These are phyloP conservation scores for Martes martes DNA, from an alignment of 2,113 vertebrate genomes.

Conservation along the genomic window DNA sequence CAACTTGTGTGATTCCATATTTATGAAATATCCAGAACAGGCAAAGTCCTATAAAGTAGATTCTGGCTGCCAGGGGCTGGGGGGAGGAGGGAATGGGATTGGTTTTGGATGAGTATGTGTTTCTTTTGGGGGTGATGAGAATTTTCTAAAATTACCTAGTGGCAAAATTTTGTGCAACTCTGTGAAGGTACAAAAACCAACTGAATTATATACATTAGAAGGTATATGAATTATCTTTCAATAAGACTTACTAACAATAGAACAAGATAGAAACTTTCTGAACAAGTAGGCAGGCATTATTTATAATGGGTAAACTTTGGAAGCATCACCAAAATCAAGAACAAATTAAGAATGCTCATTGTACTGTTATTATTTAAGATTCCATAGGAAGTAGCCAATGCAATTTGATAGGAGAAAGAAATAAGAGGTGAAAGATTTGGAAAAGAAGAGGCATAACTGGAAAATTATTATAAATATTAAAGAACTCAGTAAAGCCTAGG, in stretches of 20 bases:
- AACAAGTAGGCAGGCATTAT: not conserved
- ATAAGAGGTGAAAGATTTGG: not conserved
- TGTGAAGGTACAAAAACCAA: not conserved
- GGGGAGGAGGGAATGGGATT: not conserved
- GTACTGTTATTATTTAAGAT: not conserved
- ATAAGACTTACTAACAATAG: not conserved
- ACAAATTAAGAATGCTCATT: not conserved
- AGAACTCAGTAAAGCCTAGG: not conserved
- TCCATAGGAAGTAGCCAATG: not conserved
- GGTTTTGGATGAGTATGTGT: not conserved
- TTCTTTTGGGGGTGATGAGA: not conserved
- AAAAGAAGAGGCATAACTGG: not conserved
- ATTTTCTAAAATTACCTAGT: not conserved
- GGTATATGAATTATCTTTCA: not conserved
- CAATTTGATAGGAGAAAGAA: not conserved
- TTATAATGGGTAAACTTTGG: not conserved
- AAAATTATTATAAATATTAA: constrained; percentile 17
- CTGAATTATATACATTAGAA: not conserved
- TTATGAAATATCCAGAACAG: not conserved
- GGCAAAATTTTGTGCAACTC: not conserved
- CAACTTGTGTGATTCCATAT: not conserved
- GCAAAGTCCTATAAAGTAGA: not conserved
- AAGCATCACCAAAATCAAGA: not conserved
- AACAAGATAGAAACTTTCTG: not conserved
- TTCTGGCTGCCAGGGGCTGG: not conserved